phyloP scores from a whole-genome alignment of 53 echinoderm and acorn worm genomes.

The Echinarachnius parma region DNA sequence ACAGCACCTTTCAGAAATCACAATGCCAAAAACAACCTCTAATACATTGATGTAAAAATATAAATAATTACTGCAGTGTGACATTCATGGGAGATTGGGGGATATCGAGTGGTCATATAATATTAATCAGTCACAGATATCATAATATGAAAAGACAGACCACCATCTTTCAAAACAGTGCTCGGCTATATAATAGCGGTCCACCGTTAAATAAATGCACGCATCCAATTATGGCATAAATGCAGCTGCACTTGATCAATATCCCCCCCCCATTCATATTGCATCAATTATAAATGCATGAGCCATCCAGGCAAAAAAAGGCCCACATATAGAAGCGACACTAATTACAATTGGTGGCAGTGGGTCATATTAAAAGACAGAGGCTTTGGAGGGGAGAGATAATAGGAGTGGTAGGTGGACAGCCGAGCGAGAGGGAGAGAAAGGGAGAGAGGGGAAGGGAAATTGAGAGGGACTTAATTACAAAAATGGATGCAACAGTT shows the following conservation, averaged over 20 bases:
- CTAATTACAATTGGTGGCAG: constrained; percentile 22
- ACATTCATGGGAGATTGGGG: no score
- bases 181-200: no score
- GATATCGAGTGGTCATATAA: no score
- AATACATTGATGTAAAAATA: no score
- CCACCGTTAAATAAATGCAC: constrained; percentile 35
- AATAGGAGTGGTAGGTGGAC: neutral
- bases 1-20: no score
- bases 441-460: constrained; percentile 1
- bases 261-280: constrained; percentile 14
- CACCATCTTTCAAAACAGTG: no score
- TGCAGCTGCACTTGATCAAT: constrained; percentile 39
- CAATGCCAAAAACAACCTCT: no score
- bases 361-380: neutral
- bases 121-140: no score
- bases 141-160: no score
- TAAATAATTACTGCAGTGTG: no score
- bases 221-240: constrained; percentile 25
- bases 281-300: constrained; percentile 24
- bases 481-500: constrained; percentile 20
- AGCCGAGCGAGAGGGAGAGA: neutral
- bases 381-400: neutral
- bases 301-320: no score
- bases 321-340: constrained; percentile 1
- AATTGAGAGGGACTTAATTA: constrained; percentile 13